Base-by-base conservation (phyloP, 2,888 invertebrate species). In the Sericinus montela region DNA sequence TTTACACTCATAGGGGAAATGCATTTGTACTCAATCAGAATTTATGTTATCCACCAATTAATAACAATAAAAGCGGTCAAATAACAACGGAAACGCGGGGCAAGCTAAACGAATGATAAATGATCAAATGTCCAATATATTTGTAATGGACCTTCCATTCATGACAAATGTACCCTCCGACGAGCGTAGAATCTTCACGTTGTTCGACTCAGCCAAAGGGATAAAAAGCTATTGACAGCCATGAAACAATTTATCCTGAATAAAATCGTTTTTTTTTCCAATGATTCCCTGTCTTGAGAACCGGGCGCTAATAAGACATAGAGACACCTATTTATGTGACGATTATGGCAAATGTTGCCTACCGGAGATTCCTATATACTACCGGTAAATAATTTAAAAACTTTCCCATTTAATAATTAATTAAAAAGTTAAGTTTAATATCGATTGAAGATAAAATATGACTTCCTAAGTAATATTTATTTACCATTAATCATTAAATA, bases 101-200 rank as follows among this genome's bases (percentile, higher is more conserved):
- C 50, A 36, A 30, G 40, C 40, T 45, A 50, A 50, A 50, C 50
- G 40, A 41, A 50, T 50, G 50, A 50, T 45, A 30, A 45, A 50
- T 50, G 50, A 15, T 36, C 45, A 30, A 32, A 45, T 30, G 50
- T 50, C 50, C 50, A 50, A 50, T 50, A 45, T 45, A 50, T 50
- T 50, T 50, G 50, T 50, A 50, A 50, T 41, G 50, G 50, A 50
- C 35, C 48, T 32, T 44, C 49, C 49, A 36, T 40, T 44, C 50
- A 30, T 45, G 50, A 50, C 45, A 50, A 45, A 50, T 50, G 45
- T 38, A 16, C 45, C 19, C 19, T n/a, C 35, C 14, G 48, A 11
- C 32, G 35, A 23, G n/a, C 35, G 40, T 39, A 37, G 43, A 43
- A 23, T 41, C 39, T 43, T 44, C 44, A 39, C 40, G 40, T 29